Percentiles rank a stretch among this genome's conserved stretches.
These are phyloP conservation scores for Phortica variegata DNA, from an alignment of 1,140 invertebrate species.

Conservation along the genomic window DNA sequence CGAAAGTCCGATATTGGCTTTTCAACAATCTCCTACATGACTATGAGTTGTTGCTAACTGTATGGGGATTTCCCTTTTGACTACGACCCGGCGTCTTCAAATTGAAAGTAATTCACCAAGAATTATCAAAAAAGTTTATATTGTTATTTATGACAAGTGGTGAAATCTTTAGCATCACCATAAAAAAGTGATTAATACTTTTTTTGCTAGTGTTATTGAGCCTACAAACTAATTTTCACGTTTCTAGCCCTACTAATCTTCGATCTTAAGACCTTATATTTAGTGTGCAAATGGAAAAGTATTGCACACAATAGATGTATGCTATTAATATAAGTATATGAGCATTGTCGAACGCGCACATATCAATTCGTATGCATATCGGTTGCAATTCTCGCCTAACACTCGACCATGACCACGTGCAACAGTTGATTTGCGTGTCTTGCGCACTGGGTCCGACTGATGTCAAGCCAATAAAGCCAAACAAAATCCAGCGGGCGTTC, in stretches of 20 bases:
- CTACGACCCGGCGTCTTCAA: too few species aligned
- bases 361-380: too few species aligned
- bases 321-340: not conserved
- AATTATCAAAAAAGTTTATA: too few species aligned
- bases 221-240: not conserved
- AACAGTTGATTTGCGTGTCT: slow-evolving; percentile 44
- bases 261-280: not conserved
- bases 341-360: too few species aligned
- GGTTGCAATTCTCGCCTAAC: too few species aligned
- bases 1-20: slow-evolving; percentile 20
- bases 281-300: not conserved
- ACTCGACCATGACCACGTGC: slow-evolving; percentile 23
- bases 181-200: too few species aligned
- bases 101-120: too few species aligned
- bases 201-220: too few species aligned
- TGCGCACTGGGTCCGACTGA: slow-evolving; percentile 30
- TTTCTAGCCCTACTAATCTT: not conserved
- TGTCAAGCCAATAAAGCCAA: not conserved
- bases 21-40: slow-evolving; percentile 19
- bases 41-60: not conserved
- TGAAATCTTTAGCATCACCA: too few species aligned
- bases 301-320: not conserved
- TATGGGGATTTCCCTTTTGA: too few species aligned
- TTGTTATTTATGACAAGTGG: too few species aligned
- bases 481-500: too few species aligned